These are phyloP conservation scores for human DNA, from an alignment of 2,113 vertebrate species.

Conservation along the genomic window DNA sequence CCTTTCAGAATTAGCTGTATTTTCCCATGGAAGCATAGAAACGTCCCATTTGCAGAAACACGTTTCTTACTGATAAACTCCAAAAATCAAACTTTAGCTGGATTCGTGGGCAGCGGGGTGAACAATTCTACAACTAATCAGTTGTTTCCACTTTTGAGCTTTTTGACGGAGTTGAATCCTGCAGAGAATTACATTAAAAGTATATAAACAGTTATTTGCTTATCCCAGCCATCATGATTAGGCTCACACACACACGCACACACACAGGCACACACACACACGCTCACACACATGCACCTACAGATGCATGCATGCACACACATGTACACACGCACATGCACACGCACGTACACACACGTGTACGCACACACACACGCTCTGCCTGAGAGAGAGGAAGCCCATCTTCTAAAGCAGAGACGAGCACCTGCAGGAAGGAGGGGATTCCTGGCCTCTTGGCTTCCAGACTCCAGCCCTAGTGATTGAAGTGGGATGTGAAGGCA, in stretches of 20 bases:
- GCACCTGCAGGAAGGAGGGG: no score
- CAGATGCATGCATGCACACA: no score
- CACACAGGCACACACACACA: no score
- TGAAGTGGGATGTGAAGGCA: no score
- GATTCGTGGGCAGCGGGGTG: fast-evolving
- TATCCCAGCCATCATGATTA: fast-evolving
- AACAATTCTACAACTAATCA: fast-evolving
- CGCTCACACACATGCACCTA: no score
- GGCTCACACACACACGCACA: no score
- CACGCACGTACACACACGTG: no score
- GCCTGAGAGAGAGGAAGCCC: neutral
- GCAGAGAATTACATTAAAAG: neutral
- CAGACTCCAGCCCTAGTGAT: neutral
- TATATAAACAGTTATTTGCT: neutral
- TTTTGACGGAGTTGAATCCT: fast-evolving
- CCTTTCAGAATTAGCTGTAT: neutral
- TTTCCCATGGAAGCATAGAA: neutral
- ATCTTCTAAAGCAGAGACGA: neutral
- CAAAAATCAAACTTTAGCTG: fast-evolving
- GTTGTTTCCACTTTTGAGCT: no score
- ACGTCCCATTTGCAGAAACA: neutral
- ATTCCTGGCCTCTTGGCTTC: neutral
- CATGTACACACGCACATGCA: no score
- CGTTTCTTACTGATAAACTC: neutral
- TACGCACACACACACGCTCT: no score